Percentiles rank a stretch among this genome's conserved stretches.
Conservation (phyloP, 1,140 invertebrate genomes). For the Aphidius ervi region DNA sequence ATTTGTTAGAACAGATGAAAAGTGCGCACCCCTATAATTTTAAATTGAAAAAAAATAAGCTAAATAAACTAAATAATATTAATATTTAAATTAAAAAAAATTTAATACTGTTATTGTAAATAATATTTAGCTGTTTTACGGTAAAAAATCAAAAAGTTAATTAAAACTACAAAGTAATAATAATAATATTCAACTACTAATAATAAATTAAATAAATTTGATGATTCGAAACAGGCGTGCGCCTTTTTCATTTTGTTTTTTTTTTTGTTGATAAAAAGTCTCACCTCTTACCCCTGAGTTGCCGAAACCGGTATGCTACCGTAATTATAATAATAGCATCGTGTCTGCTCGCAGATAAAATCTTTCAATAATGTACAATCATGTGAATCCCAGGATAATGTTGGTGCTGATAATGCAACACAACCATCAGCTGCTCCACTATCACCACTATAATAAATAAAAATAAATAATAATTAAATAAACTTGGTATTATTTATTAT, state of each 20-base stretch:
- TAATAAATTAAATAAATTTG: slow-evolving; percentile 2
- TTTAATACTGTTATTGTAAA: no score
- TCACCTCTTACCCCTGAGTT: slow-evolving; percentile 82
- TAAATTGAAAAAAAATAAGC: neutral
- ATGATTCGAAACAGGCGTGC: slow-evolving; percentile 15
- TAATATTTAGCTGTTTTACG: no score
- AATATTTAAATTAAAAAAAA: neutral
- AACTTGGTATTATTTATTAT: neutral
- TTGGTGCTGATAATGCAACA: slow-evolving; percentile 69
- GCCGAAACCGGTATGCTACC: slow-evolving; percentile 82
- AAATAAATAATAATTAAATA: slow-evolving; percentile 8
- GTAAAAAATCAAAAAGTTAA: no score
- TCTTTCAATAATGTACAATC: slow-evolving; percentile 80
- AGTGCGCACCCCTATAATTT: slow-evolving; percentile 17
- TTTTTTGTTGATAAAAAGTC: slow-evolving; percentile 42
- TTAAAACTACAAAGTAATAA: no score
- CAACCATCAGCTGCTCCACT: slow-evolving; percentile 66
- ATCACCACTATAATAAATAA: slow-evolving; percentile 51
- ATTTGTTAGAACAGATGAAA: slow-evolving; percentile 2
- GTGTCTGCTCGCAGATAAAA: slow-evolving; percentile 83
- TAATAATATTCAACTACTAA: neutral
- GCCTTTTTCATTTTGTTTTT: slow-evolving; percentile 25
- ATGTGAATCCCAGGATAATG: slow-evolving; percentile 73
- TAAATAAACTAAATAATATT: slow-evolving; percentile 4
- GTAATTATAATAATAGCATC: slow-evolving; percentile 88